These are phyloP conservation scores for Vombatus ursinus DNA, from an alignment of 2,113 vertebrate genomes.

Conservation along the genomic window DNA sequence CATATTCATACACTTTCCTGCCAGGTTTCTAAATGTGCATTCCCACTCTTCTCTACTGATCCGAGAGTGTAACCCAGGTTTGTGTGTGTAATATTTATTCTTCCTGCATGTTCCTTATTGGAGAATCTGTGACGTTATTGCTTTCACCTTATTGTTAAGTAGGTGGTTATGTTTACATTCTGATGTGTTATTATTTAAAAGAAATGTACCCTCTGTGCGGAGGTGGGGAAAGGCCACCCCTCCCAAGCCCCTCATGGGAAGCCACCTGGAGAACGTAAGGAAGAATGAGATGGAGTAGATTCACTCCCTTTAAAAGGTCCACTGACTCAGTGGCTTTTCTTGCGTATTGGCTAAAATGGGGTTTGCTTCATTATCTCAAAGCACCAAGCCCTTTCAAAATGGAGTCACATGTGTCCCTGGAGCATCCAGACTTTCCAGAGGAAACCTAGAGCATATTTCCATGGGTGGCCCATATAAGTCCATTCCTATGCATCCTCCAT, in stretches of 20 bases:
- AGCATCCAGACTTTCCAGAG: neutral
- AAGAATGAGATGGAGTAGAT: neutral
- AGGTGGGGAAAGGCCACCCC: neutral
- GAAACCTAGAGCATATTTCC: neutral
- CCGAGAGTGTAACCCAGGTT: too few species aligned
- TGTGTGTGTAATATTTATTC: too few species aligned
- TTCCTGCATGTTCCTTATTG: too few species aligned
- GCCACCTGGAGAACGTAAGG: neutral
- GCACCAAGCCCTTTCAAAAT: neutral
- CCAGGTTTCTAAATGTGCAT: too few species aligned
- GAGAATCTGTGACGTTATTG: too few species aligned
- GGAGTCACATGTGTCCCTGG: neutral
- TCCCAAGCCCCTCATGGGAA: neutral
- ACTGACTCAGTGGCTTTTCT: neutral
- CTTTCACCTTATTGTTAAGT: too few species aligned
- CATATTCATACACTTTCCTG: too few species aligned
- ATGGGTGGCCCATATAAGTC: too few species aligned
- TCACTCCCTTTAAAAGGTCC: neutral
- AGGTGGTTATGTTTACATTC: too few species aligned
- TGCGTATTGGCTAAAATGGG: neutral
- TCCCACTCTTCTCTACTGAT: too few species aligned
- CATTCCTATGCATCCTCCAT: too few species aligned
- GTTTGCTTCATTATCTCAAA: neutral
- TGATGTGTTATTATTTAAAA: too few species aligned
- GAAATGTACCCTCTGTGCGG: neutral